Base-by-base conservation (phyloP, 2,113 vertebrate species). In the Siphamia tubifer region DNA sequence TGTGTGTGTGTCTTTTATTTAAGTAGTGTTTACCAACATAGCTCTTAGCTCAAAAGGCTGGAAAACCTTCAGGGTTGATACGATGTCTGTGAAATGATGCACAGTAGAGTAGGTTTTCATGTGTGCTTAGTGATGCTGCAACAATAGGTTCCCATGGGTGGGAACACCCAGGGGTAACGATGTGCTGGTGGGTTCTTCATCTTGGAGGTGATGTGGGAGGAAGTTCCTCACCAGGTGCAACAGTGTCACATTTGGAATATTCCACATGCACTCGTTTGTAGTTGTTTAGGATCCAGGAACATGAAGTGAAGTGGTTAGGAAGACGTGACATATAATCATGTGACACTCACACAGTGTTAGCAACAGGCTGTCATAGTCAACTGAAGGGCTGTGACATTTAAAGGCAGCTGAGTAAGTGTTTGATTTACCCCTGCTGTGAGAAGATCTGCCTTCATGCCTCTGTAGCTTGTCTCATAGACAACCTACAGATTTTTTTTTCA, bases 21-120 rank as follows among this genome's bases (percentile, higher is more conserved):
- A 31, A 35, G 21, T 19, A 10, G 49, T 73, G 53, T 77, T 77
- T 66, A 63, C 39, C 49, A 70, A 75, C 36, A 56, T 63, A 36
- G 44, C 62, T 60, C 65, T 77, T 62, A 66, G 69, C 58, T 70
- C 66, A 75, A 16, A 7, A 53, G 56, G 52, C 69, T 65, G 58
- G 40, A 73, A 74, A 70, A 35, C 38, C 47, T 75, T 49, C 47
- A 58, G 68, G 68, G 35, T 30, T 21, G 20, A 47, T 53, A 60
- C 24, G 79, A 80, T 71, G 74, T 45, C 39, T 71, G 65, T 43
- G 44, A 61, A 42, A 23, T 58, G 47, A 54, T 61, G 19, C 45
- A 48, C 45, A 17, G 45, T 30, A 17, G 42, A 63, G 73, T 42
- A 47, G 57, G 24, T 68, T 56, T 71, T 76, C 72, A 44, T 81